phyloP scores from a whole-genome alignment of 2,888 invertebrate genomes.

The Watsonalla binaria region DNA sequence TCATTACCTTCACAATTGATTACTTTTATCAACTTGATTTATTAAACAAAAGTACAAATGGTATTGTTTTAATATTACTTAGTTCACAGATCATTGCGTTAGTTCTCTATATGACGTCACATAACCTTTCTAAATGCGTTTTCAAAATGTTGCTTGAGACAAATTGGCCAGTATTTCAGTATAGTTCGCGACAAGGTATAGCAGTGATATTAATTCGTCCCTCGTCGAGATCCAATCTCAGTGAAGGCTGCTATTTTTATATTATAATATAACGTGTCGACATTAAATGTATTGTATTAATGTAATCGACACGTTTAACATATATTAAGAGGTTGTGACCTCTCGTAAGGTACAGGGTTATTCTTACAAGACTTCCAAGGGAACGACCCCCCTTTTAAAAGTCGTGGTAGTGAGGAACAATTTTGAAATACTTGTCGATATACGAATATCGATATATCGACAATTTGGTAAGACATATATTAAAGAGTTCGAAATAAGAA shows the following conservation, averaged over 20 bases:
- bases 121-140: slow-evolving; percentile 5
- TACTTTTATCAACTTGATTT: too few species aligned
- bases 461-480: not conserved
- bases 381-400: not conserved
- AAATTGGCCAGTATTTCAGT: slow-evolving; percentile 53
- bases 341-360: not conserved
- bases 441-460: not conserved
- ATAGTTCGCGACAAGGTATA: slow-evolving; percentile 20
- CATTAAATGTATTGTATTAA: slow-evolving; percentile 10
- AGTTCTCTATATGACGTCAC: not conserved
- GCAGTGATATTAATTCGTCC: slow-evolving; percentile 33
- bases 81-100: too few species aligned
- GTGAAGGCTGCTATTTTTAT: slow-evolving; percentile 20
- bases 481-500: not conserved
- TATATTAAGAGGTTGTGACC: not conserved
- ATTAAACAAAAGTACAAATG: too few species aligned
- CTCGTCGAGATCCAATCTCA: slow-evolving; percentile 34
- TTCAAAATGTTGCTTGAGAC: slow-evolving; percentile 29
- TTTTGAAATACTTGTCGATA: not conserved
- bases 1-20: too few species aligned
- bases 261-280: slow-evolving; percentile 7
- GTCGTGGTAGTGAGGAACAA: not conserved
- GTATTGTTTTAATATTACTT: too few species aligned
- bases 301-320: slow-evolving; percentile 5
- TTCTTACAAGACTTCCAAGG: not conserved